Conservation (phyloP, 2,888 invertebrate genomes). For the Oscheius sp. region DNA sequence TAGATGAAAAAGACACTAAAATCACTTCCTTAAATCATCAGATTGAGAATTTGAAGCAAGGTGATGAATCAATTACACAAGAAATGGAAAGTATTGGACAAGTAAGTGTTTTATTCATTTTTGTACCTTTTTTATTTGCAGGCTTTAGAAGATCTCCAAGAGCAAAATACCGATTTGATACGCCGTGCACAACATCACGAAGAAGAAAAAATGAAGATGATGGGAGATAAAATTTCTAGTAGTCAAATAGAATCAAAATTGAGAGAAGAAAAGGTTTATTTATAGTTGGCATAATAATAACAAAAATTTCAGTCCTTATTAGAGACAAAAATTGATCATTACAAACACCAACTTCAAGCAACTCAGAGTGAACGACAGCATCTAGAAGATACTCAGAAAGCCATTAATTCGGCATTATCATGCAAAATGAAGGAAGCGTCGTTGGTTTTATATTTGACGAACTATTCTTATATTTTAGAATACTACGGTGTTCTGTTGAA, state of each 20-base stretch:
- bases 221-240: slow-evolving; percentile 93
- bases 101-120: slow-evolving; percentile 77
- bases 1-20: slow-evolving; percentile 26
- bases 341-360: slow-evolving; percentile 3
- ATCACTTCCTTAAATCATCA: slow-evolving; percentile 13
- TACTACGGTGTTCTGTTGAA: slow-evolving; percentile 8
- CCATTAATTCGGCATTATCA: neutral
- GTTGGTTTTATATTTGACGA: neutral
- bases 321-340: slow-evolving; percentile 3
- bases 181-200: slow-evolving; percentile 95
- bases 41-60: slow-evolving; percentile 74
- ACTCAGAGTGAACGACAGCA: neutral
- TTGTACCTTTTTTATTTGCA: neutral
- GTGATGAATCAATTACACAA: slow-evolving; percentile 83
- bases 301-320: neutral
- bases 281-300: neutral
- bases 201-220: slow-evolving; percentile 82
- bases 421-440: neutral
- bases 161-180: slow-evolving; percentile 92
- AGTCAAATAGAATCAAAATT: slow-evolving; percentile 34
- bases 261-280: slow-evolving; percentile 73
- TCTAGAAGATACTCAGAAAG: slow-evolving; percentile 1
- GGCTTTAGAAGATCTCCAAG: slow-evolving; percentile 99
- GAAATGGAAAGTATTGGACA: slow-evolving; percentile 95
- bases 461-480: neutral